phyloP scores from a whole-genome alignment of 1,140 invertebrate genomes.

The Drosophila varians region DNA sequence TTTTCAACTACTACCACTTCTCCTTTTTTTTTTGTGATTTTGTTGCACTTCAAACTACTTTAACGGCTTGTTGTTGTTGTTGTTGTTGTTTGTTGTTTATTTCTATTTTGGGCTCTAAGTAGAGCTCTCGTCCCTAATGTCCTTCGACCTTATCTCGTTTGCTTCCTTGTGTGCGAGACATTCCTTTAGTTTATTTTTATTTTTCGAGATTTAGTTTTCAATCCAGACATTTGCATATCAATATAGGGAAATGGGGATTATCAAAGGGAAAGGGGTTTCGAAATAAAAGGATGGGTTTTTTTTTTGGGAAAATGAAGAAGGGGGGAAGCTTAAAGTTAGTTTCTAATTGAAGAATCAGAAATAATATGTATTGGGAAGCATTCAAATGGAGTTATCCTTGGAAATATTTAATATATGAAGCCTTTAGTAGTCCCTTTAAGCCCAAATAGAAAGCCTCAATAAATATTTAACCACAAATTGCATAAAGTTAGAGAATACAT shows the following conservation, averaged over 20 bases:
- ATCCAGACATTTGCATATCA: conserved; percentile 29
- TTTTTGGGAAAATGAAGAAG: no score
- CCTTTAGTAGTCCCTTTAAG: no score
- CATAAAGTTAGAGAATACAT: background rate
- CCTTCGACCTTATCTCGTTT: background rate
- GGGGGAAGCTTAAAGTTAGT: no score
- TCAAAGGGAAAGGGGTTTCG: background rate
- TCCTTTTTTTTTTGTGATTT: conserved; percentile 40
- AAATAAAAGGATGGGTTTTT: background rate
- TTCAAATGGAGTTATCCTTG: no score
- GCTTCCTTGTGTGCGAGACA: background rate
- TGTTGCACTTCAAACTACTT: conserved; percentile 69
- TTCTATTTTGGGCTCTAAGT: conserved; percentile 50
- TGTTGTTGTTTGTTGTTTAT: conserved; percentile 42
- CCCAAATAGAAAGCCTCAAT: background rate
- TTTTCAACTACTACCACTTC: conserved; percentile 32
- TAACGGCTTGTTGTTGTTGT: conserved; percentile 11
- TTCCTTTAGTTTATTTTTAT: conserved; percentile 43
- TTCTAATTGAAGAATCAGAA: no score
- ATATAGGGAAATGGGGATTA: conserved; percentile 4
- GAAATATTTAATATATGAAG: no score
- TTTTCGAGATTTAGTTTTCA: conserved; percentile 16
- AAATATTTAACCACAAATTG: background rate
- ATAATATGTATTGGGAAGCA: no score
- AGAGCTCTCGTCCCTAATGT: conserved; percentile 22